Percentiles rank a stretch among this genome's conserved stretches.
Conservation (phyloP, 2,797 vertebrate species). For the Ammospiza maritima region DNA sequence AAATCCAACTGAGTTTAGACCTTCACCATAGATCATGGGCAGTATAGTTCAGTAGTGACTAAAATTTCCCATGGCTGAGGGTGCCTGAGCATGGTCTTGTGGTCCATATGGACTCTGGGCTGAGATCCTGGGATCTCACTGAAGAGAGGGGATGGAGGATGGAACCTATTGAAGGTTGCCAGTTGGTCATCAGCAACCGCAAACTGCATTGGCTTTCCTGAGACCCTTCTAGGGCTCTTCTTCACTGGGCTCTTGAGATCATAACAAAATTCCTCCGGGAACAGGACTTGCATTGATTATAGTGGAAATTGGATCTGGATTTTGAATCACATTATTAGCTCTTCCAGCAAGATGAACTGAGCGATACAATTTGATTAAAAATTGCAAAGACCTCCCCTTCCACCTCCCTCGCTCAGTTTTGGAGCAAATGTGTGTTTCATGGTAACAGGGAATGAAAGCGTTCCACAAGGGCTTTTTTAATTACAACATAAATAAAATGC, state of each 20-base stretch:
- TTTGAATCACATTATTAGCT: slow-evolving; percentile 54
- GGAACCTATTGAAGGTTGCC: not conserved
- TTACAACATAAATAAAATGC: slow-evolving; percentile 42
- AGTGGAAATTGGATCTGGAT: slow-evolving; percentile 34
- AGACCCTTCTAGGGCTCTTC: not conserved
- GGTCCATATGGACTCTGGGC: not conserved
- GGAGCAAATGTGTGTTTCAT: slow-evolving; percentile 37
- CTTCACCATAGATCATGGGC: not conserved
- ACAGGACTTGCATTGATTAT: not conserved
- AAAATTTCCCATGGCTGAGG: not conserved
- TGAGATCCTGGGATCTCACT: not conserved
- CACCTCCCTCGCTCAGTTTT: not conserved
- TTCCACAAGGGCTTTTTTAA: slow-evolving; percentile 61
- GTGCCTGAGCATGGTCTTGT: not conserved
- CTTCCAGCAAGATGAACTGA: slow-evolving; percentile 49
- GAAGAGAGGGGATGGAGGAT: not conserved
- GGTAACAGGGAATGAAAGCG: slow-evolving; percentile 17
- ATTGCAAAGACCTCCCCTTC: slow-evolving; percentile 37
- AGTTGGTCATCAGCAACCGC: not conserved
- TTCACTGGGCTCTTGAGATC: not conserved
- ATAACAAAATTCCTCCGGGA: not conserved
- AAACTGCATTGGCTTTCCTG: accelerated
- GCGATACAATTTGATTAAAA: slow-evolving; percentile 64
- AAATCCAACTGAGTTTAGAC: not conserved
- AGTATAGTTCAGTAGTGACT: not conserved